Percentiles rank a stretch among this genome's conserved stretches.
Evolutionary conservation across 2,797 vertebrate species (phyloP).

Genomic region (Cyclopterus lumpus): DNA sequence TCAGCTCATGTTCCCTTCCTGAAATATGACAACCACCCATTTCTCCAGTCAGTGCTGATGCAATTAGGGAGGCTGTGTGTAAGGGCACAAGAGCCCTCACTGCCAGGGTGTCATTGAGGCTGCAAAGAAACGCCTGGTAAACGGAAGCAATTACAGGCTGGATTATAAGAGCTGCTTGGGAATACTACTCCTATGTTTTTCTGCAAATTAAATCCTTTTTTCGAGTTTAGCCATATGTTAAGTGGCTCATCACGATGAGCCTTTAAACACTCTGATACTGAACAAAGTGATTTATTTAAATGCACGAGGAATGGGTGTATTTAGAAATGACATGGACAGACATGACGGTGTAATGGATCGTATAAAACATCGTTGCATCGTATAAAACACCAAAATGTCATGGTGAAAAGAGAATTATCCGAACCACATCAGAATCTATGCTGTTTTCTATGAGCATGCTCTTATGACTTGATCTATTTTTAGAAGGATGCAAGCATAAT

Average conservation of each 20-base stretch:
- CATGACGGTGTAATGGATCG: background rate
- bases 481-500: conserved; percentile 51
- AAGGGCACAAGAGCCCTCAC: conserved; percentile 27
- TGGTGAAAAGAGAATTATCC: background rate
- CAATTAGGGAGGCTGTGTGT: conserved; percentile 46
- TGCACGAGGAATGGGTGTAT: background rate
- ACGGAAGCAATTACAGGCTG: conserved; percentile 67
- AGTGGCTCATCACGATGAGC: conserved; percentile 21
- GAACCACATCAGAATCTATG: background rate
- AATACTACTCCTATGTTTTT: conserved; percentile 32
- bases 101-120: conserved; percentile 46
- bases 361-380: background rate
- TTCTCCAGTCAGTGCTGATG: conserved; percentile 48
- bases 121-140: conserved; percentile 53
- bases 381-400: conserved; percentile 1
- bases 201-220: conserved; percentile 32
- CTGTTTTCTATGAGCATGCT: conserved; percentile 15
- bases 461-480: conserved; percentile 51
- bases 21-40: conserved; percentile 49
- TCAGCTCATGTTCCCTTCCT: conserved; percentile 38
- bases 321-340: background rate
- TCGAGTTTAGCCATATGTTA: conserved; percentile 7
- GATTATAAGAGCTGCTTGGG: conserved; percentile 42
- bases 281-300: conserved; percentile 33
- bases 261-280: conserved; percentile 4